Conservation (phyloP, 2,113 vertebrate genomes). For the Corydoras sp. region DNA sequence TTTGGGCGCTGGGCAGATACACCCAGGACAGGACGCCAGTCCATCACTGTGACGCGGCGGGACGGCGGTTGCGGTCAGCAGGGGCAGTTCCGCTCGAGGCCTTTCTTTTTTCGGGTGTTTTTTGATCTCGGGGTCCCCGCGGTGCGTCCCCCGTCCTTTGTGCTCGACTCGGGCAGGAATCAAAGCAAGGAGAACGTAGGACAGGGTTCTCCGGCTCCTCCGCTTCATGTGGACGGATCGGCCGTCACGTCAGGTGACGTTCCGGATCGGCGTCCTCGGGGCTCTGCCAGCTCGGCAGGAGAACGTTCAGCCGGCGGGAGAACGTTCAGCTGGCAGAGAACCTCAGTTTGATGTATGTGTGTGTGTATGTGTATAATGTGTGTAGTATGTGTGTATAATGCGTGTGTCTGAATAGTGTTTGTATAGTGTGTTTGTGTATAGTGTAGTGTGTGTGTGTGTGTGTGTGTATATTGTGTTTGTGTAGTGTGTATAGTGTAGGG, state of each 20-base stretch:
- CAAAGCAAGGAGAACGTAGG: conserved; percentile 7
- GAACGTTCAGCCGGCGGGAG: not conserved
- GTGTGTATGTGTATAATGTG: too few species aligned
- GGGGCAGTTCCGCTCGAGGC: conserved; percentile 11
- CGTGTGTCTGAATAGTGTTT: too few species aligned
- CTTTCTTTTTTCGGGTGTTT: not conserved
- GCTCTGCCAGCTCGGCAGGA: conserved; percentile 6
- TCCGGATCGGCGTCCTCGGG: conserved; percentile 11
- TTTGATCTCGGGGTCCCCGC: not conserved
- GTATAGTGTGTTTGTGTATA: too few species aligned
- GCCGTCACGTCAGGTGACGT: conserved; percentile 13
- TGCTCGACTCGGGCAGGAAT: conserved; percentile 11
- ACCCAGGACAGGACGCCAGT: not conserved
- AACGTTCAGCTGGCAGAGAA: not conserved
- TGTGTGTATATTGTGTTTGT: too few species aligned
- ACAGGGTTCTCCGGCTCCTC: conserved; percentile 3
- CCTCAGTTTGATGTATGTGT: not conserved
- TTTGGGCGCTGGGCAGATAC: too few species aligned
- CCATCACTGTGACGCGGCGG: conserved; percentile 26
- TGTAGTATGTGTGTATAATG: too few species aligned
- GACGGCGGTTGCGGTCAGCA: not conserved
- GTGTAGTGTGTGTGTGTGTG: too few species aligned
- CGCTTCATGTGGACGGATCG: conserved; percentile 5
- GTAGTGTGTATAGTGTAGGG: too few species aligned
- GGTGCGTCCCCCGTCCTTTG: not conserved